Evolutionary conservation across 2,888 invertebrate species (phyloP).

Genomic region (Eurytoma californica): DNA sequence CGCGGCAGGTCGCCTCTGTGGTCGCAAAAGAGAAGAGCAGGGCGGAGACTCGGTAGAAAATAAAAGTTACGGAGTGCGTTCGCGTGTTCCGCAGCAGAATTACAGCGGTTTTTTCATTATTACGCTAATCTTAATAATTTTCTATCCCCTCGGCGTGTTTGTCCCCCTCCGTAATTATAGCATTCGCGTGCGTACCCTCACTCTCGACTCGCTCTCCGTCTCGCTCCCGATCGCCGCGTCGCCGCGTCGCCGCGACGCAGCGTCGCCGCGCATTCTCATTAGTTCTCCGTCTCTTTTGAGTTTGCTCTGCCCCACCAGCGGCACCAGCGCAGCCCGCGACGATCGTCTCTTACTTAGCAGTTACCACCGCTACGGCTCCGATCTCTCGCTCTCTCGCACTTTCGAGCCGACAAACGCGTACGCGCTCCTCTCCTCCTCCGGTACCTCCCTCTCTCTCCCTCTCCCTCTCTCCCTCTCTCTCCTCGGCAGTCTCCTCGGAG

Average conservation of each 20-base stretch:
- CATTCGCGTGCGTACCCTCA: slow-evolving; percentile 14
- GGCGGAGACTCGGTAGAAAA: no score
- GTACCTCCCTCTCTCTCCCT: slow-evolving; percentile 47
- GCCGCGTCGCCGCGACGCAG: background rate
- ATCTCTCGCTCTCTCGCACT: slow-evolving; percentile 29
- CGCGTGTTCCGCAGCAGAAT: background rate
- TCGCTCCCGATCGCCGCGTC: slow-evolving; percentile 10
- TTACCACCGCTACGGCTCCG: slow-evolving; percentile 32
- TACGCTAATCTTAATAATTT: slow-evolving; percentile 29
- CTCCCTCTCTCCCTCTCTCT: slow-evolving; percentile 56
- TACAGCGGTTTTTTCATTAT: background rate
- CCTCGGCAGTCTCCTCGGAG: background rate
- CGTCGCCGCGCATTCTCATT: slow-evolving; percentile 34
- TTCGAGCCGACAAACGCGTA: slow-evolving; percentile 36
- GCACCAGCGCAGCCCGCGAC: slow-evolving; percentile 16
- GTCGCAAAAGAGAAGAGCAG: no score
- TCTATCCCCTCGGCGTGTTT: slow-evolving; percentile 17
- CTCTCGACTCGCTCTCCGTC: slow-evolving; percentile 32
- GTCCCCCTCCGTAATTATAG: slow-evolving; percentile 16
- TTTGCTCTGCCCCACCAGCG: slow-evolving; percentile 30
- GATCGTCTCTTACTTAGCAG: slow-evolving; percentile 49
- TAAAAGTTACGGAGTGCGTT: no score
- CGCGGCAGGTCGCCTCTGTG: no score
- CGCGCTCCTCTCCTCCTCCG: slow-evolving; percentile 40
- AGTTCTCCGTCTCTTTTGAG: slow-evolving; percentile 31